Evolutionary conservation across 2,113 vertebrate species (phyloP), one percentile per base, ranked within the genome.

Genomic region (Erythrolamprus reginae): DNA sequence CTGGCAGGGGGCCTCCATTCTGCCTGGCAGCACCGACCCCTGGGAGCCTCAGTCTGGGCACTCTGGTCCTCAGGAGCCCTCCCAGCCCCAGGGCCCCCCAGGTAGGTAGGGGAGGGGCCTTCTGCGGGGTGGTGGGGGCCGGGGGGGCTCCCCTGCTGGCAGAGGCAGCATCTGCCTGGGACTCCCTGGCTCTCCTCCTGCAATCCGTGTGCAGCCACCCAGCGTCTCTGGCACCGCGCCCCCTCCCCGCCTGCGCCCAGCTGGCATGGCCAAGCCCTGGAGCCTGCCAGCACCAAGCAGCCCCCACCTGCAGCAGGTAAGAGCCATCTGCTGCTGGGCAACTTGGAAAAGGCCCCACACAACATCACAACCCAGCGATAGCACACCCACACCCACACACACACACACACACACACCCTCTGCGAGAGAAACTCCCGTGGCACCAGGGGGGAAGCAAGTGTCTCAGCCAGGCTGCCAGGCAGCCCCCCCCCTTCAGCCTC

Each of bases 261-360:
- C 9, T 70, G 87, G 87, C 58, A 88, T 5, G 1, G 33, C 2
- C 61, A 9, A 33, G 19, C 61, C 61, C 48, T 0, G 0, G 0
- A 5, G 0, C 12, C 4, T 7, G 82, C 92, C 93, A 93, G 84
- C 83, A 48, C 24, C 26, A n/a, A 90, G 65, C 26, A 1, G 0
- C 0, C 21, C 0, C 33, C 1, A 0, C 23, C 86, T 89, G 91
- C 87, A 47, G 0, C 0, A 88, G 88, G 3, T 87, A 42, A 42
- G 15, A 6, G 61, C 92, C 92, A 56, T 50, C 84, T 90, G 87
- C 88, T 47, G 86, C 70, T 47, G n/a, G 10, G 89, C n/a, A 70
- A 42, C 3, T 12, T 56, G 70, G 0, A 3, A 17, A 87, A 51
- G 0, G 0, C 1, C 26, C 26, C 3, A 2, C 42, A 77, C 91